These are phyloP conservation scores for Cettia cetti DNA, from an alignment of 2,113 vertebrate species.

Conservation along the genomic window DNA sequence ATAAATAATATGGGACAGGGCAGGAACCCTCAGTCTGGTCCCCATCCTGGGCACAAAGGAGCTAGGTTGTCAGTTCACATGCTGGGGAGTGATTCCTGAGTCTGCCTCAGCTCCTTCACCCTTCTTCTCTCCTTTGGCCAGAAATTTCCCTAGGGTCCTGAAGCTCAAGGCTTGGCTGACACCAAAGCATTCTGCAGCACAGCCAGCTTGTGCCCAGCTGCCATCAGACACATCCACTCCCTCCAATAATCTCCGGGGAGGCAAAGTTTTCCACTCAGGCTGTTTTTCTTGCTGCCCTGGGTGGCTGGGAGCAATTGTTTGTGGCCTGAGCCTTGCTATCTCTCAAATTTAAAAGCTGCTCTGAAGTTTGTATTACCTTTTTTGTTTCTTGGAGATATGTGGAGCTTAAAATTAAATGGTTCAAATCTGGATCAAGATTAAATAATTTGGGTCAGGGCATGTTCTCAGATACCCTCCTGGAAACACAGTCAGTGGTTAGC, in stretches of 20 bases:
- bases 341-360: neutral
- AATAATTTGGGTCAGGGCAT: conserved; percentile 16
- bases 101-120: neutral
- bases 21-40: neutral
- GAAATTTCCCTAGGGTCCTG: neutral
- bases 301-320: neutral
- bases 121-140: neutral
- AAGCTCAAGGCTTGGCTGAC: neutral
- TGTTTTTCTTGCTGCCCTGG: neutral
- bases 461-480: conserved; percentile 14
- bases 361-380: neutral
- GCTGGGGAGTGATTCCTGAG: neutral
- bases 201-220: neutral
- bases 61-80: rapidly evolving
- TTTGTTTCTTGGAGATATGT: neutral
- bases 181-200: neutral
- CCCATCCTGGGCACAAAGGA: neutral
- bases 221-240: neutral
- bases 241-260: neutral
- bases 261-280: rapidly evolving
- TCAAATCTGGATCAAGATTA: conserved; percentile 9
- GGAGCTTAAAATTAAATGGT: neutral
- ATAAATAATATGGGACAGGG: neutral
- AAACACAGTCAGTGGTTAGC: conserved; percentile 35
- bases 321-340: neutral